phyloP scores from a whole-genome alignment of 2,888 invertebrate genomes.

The Norana najaformis region DNA sequence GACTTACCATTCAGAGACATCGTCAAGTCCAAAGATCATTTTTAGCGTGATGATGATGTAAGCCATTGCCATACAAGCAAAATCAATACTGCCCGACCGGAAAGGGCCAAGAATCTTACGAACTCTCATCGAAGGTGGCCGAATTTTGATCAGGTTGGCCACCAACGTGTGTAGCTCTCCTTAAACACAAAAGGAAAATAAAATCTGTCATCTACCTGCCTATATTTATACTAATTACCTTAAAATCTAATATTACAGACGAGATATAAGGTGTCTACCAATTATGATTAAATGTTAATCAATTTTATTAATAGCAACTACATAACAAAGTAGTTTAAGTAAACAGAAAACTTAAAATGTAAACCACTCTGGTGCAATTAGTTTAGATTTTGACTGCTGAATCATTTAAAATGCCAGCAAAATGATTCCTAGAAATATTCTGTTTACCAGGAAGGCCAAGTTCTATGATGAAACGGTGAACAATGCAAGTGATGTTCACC shows the following conservation, averaged over 20 bases:
- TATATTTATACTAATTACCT: not conserved
- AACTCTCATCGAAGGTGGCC: not conserved
- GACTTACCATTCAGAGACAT: conserved; percentile 49
- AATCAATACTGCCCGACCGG: not conserved
- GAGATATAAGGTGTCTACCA: too few relatives aligned
- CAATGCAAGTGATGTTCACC: conserved; percentile 19
- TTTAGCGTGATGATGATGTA: conserved; percentile 51
- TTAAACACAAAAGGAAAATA: not conserved
- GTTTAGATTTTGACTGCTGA: not conserved
- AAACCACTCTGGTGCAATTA: too few relatives aligned
- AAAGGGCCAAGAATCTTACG: not conserved
- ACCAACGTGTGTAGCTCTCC: conserved; percentile 21
- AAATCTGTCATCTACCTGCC: not conserved
- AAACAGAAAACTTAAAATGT: too few relatives aligned
- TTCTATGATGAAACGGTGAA: conserved; percentile 15
- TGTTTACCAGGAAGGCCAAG: conserved; percentile 26
- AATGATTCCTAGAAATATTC: not conserved
- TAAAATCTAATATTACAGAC: not conserved
- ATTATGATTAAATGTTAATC: too few relatives aligned
- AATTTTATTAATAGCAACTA: too few relatives aligned
- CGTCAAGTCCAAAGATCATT: conserved; percentile 51
- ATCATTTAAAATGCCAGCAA: not conserved
- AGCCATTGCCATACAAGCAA: conserved; percentile 47
- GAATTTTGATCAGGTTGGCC: conserved; percentile 6
- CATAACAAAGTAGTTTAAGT: not conserved